Base-by-base conservation (phyloP, 2,888 invertebrate genomes). In the Diarsia brunnea region DNA sequence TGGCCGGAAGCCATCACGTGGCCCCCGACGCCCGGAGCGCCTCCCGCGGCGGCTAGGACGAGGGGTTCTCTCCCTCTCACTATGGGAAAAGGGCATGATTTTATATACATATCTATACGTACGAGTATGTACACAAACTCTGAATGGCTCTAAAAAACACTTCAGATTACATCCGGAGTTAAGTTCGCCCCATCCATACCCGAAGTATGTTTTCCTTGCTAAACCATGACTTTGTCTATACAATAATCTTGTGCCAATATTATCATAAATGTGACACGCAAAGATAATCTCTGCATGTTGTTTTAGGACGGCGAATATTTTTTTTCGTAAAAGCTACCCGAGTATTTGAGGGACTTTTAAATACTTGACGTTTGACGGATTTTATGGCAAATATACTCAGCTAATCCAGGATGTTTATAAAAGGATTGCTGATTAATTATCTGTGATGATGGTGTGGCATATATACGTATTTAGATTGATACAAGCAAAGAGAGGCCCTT, bases 281-380 rank as follows among this genome's bases (percentile, higher is more conserved):
- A 71, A 55, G 55, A 10, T 63, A 67, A 79, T 79, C 31, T 58
- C 47, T 14, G 24, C 8, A 19, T 80, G 65, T 80, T 81, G 53
- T 31, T 80, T 81, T 81, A 80, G 81, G 81, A 69, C 45, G 0
- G 12, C 31, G 55, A 51, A 75, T 75, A 49, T 75, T 81, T 68
- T 60, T 61, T 60, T 71, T 71, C 2, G 45, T 76, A 38, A 71
- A 45, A 75, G 53, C 70, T 65, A 19, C 21, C 24, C 21, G 31
- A 0, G 12, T 66, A 55, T 51, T n/a, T 11, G 21, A 31, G 63
- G 1, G 21, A 10, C 19, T 53, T 11, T 58, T 61, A 27, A 70
- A 53, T 66, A n/a, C 45, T 51, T 7, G 43, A 43, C 16, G 24
- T 16, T 72, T 49, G n/a, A 12, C 10, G 11, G 16, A 24, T 43